Conservation (phyloP, 2,797 vertebrate genomes). For the Aldrovandia affinis region DNA sequence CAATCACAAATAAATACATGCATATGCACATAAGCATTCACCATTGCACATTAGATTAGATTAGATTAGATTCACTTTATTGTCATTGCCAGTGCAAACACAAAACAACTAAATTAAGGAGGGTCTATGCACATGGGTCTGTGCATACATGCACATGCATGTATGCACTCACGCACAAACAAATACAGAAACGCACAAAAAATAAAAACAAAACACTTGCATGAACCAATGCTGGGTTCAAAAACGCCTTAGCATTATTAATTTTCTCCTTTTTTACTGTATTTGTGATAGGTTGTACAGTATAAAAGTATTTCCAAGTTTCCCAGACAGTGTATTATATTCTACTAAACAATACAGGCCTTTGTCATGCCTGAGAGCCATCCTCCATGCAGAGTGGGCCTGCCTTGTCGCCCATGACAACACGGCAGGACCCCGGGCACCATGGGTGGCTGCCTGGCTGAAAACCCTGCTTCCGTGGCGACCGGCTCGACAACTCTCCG, state of each 20-base stretch:
- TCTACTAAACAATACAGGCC: constrained; percentile 16
- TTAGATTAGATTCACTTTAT: too few species aligned
- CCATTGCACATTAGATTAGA: too few species aligned
- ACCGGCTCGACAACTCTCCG: not conserved
- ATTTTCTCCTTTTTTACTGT: not conserved
- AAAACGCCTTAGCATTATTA: not conserved
- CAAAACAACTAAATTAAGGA: too few species aligned
- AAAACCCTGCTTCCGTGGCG: constrained; percentile 33
- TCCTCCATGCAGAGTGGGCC: constrained; percentile 7
- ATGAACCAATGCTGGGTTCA: not conserved
- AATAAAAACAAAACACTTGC: not conserved
- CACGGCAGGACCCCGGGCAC: constrained; percentile 30
- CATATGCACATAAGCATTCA: not conserved
- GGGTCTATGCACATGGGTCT: too few species aligned
- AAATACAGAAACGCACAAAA: not conserved
- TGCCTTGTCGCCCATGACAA: constrained; percentile 26
- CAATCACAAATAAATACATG: not conserved
- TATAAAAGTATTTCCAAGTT: constrained; percentile 5
- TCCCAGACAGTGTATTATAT: constrained; percentile 1
- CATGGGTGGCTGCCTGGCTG: constrained; percentile 36
- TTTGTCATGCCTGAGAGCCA: constrained; percentile 24
- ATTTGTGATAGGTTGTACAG: not conserved
- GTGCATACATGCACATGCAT: not conserved
- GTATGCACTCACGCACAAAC: too few species aligned
- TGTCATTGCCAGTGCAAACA: not conserved